Evolutionary conservation across 2,113 vertebrate genomes (phyloP).

Genomic region (Tetrax tetrax): DNA sequence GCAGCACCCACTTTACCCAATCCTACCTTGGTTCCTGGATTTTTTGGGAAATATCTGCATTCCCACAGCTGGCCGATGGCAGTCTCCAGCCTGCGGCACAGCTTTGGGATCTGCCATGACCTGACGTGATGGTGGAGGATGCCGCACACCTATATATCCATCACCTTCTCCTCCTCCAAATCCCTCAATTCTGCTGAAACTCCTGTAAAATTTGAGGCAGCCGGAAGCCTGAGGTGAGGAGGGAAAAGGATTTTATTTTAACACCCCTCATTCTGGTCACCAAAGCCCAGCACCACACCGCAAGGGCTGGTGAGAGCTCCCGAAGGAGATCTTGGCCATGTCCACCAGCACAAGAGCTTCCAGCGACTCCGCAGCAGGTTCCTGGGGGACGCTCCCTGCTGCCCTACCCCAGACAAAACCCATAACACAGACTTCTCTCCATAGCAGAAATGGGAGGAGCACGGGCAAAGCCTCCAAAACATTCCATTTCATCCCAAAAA

Average conservation of each 20-base stretch:
- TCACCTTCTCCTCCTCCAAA: neutral
- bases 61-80: neutral
- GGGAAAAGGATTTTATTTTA: neutral
- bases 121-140: neutral
- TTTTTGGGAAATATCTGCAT: neutral
- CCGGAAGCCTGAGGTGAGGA: neutral
- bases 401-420: neutral
- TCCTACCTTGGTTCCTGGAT: neutral
- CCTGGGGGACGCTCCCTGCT: fast-evolving
- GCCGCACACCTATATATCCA: neutral
- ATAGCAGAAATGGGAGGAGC: neutral
- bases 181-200: neutral
- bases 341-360: neutral
- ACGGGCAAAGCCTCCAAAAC: neutral
- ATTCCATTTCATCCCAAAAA: neutral
- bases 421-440: fast-evolving
- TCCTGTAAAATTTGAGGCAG: neutral
- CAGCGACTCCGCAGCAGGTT: fast-evolving
- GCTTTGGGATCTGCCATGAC: neutral
- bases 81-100: neutral
- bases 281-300: fast-evolving
- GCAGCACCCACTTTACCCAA: neutral
- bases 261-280: fast-evolving
- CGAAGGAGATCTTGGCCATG: neutral
- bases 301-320: neutral